Percentiles rank a stretch among this genome's conserved stretches.
These are phyloP conservation scores for Microtus richardsoni DNA, from an alignment of 2,113 vertebrate species.

Conservation along the genomic window DNA sequence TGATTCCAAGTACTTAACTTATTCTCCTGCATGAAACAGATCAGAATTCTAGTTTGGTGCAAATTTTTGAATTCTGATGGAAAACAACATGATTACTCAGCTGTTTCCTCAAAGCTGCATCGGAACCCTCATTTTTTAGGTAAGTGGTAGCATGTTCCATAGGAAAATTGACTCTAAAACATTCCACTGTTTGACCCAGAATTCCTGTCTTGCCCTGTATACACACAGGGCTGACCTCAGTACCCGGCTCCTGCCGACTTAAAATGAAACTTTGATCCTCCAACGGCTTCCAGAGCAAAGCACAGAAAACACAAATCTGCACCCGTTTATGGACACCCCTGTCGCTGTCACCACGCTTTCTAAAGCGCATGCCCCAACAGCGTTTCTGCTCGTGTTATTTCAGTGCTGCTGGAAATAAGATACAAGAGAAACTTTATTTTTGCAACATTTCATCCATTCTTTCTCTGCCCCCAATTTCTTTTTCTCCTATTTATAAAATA, in stretches of 20 bases:
- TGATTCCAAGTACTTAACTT: conserved; percentile 17
- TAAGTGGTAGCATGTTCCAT: conserved; percentile 23
- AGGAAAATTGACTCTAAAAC: conserved; percentile 54
- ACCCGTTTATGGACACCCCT: conserved; percentile 70
- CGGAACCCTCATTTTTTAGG: conserved; percentile 18
- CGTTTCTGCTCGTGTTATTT: conserved; percentile 74
- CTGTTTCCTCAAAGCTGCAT: background rate
- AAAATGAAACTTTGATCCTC: conserved; percentile 77
- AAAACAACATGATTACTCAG: conserved; percentile 23
- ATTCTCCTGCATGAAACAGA: background rate
- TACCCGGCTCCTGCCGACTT: conserved; percentile 62
- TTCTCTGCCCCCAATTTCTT: conserved; percentile 67
- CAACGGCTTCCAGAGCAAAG: conserved; percentile 54
- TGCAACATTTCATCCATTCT: conserved; percentile 68
- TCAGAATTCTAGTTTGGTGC: background rate
- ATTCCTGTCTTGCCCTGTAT: conserved; percentile 64
- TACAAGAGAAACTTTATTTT: conserved; percentile 53
- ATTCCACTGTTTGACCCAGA: conserved; percentile 68
- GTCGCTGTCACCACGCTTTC: conserved; percentile 64
- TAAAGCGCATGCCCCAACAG: conserved; percentile 64
- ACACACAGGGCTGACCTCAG: conserved; percentile 62
- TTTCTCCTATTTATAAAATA: conserved; percentile 73
- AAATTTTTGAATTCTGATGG: background rate
- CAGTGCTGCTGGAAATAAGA: conserved; percentile 78
- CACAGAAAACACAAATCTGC: conserved; percentile 64